Evolutionary conservation across 37 sponge, comb jelly and placozoan genomes (phyloP).

Genomic region (Chondrilla cf. caribensis): DNA sequence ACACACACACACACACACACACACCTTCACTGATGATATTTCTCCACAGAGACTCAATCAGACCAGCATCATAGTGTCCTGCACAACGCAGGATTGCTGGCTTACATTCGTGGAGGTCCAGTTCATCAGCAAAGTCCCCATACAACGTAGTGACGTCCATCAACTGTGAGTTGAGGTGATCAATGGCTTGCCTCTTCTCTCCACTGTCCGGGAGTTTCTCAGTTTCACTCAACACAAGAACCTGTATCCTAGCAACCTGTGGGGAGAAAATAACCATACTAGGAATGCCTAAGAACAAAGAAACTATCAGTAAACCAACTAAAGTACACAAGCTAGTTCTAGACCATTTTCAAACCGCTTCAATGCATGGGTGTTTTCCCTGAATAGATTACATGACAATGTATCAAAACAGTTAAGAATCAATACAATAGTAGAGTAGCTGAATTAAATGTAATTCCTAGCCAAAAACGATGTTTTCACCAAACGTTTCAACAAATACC

Average conservation of each 20-base stretch:
- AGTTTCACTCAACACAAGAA: slow-evolving; percentile 46
- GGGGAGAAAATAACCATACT: too few species aligned
- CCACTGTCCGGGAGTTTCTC: slow-evolving; percentile 10
- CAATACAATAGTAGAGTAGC: too few species aligned
- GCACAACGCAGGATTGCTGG: slow-evolving; percentile 93
- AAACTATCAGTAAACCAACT: too few species aligned
- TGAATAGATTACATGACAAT: too few species aligned
- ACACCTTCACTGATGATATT: slow-evolving; percentile 76
- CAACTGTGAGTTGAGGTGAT: slow-evolving; percentile 54
- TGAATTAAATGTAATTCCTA: too few species aligned
- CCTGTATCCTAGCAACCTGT: slow-evolving; percentile 90
- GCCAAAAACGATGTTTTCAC: too few species aligned
- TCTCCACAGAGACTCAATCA: slow-evolving; percentile 87
- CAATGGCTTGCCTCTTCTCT: slow-evolving; percentile 36
- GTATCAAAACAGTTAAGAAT: too few species aligned
- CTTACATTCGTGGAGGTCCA: slow-evolving; percentile 90
- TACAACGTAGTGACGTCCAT: slow-evolving; percentile 89
- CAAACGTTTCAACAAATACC: too few species aligned
- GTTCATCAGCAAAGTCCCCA: slow-evolving; percentile 90
- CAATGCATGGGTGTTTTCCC: too few species aligned
- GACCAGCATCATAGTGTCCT: slow-evolving; percentile 83
- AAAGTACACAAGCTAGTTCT: too few species aligned
- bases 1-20: slow-evolving; percentile 17
- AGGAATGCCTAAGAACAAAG: too few species aligned
- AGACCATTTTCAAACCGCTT: too few species aligned